Conservation (phyloP, 2,113 vertebrate species). For the Ancistrus triradiatus region DNA sequence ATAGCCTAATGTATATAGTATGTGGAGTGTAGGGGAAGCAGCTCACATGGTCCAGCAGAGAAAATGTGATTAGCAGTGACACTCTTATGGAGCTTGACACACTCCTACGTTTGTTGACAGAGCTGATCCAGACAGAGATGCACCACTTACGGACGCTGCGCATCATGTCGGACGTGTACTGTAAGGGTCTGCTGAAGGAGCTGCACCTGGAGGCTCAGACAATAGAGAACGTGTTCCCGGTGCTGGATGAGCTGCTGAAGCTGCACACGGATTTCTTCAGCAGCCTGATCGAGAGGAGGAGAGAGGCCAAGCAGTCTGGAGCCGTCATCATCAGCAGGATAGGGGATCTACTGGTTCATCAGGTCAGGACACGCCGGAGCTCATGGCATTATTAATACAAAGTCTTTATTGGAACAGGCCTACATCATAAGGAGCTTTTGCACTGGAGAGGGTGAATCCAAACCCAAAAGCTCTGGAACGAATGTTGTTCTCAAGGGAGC, state of each 20-base stretch:
- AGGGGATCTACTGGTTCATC: conserved; percentile 83
- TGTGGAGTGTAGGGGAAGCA: too few relatives aligned
- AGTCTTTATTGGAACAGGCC: too few relatives aligned
- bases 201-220: conserved; percentile 79
- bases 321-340: conserved; percentile 82
- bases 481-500: too few relatives aligned
- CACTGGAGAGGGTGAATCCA: too few relatives aligned
- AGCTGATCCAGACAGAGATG: conserved; percentile 96
- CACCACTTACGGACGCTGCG: conserved; percentile 92
- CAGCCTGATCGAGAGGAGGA: conserved; percentile 86
- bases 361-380: conserved; percentile 68
- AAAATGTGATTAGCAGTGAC: too few relatives aligned
- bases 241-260: conserved; percentile 83
- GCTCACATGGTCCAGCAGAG: too few relatives aligned
- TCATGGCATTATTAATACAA: too few relatives aligned
- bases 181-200: conserved; percentile 83
- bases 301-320: conserved; percentile 72
- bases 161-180: conserved; percentile 94
- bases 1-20: too few relatives aligned
- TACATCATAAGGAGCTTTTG: too few relatives aligned
- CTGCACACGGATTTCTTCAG: conserved; percentile 86
- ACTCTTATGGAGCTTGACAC: too few relatives aligned
- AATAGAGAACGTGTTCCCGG: conserved; percentile 86
- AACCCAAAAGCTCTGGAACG: too few relatives aligned
- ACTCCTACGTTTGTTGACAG: conserved; percentile 61